A percentile compares a stretch with the other conserved stretches of the same genome.
These are phyloP conservation scores for Drosophila multiciliata DNA, from an alignment of 2,888 invertebrate species.

Conservation along the genomic window DNA sequence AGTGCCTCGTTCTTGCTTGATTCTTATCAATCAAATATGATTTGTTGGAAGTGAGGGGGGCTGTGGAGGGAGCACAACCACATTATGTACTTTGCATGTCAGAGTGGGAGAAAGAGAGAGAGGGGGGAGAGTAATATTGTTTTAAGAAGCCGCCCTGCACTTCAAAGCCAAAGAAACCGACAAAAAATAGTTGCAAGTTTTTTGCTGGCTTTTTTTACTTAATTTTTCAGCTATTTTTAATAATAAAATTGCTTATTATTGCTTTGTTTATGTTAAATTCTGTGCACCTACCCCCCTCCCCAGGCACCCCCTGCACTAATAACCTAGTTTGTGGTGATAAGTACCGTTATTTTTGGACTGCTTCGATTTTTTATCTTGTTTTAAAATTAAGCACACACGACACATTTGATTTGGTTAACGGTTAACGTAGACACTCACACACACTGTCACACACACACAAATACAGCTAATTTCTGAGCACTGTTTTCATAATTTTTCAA, in stretches of 20 bases:
- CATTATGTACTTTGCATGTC: slow-evolving; percentile 84
- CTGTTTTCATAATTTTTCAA: slow-evolving; percentile 60
- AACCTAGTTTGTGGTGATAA: slow-evolving; percentile 36
- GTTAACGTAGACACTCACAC: slow-evolving; percentile 8
- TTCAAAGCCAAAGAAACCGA: slow-evolving; percentile 48
- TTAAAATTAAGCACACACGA: slow-evolving; percentile 67
- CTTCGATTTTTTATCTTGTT: slow-evolving; percentile 60
- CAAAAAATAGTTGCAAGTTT: slow-evolving; percentile 43
- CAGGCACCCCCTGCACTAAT: background rate
- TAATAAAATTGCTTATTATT: slow-evolving; percentile 59
- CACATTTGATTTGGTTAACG: slow-evolving; percentile 18
- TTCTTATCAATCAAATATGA: slow-evolving; percentile 66
- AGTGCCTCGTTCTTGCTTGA: slow-evolving; percentile 41
- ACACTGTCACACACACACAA: slow-evolving; percentile 9
- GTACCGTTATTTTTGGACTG: slow-evolving; percentile 52
- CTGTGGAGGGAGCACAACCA: slow-evolving; percentile 15
- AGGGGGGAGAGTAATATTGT: background rate
- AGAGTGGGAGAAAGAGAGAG: slow-evolving; percentile 44
- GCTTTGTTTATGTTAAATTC: slow-evolving; percentile 38
- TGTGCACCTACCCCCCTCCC: background rate
- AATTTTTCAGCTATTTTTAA: slow-evolving; percentile 32
- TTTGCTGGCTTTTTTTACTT: background rate
- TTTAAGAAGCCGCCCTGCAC: slow-evolving; percentile 61
- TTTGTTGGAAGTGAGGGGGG: background rate
- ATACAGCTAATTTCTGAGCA: slow-evolving; percentile 43